Evolutionary conservation across 2,113 vertebrate genomes (phyloP).

Genomic region (Actenoides hombroni): DNA sequence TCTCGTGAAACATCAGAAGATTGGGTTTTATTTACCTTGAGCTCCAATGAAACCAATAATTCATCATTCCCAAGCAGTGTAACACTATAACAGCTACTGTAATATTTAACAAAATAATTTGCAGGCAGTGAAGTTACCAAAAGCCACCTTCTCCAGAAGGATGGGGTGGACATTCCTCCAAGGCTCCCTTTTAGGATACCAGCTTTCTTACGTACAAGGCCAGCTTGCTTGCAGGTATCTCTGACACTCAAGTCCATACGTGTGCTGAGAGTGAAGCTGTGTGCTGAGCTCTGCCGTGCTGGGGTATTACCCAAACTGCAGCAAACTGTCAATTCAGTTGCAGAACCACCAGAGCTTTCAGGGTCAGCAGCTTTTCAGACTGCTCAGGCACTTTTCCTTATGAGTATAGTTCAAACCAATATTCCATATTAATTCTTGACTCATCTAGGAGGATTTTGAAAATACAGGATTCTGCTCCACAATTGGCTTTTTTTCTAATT

Average conservation of each 20-base stretch:
- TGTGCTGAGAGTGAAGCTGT: background rate
- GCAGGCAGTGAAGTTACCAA: background rate
- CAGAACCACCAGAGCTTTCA: background rate
- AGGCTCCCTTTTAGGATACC: background rate
- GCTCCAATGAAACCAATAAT: background rate
- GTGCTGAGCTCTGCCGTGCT: background rate
- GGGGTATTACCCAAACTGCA: background rate
- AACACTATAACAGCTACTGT: background rate
- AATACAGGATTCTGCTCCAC: background rate
- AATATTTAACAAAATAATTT: background rate
- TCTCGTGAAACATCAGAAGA: background rate
- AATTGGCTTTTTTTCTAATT: background rate
- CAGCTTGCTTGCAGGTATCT: background rate
- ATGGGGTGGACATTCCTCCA: background rate
- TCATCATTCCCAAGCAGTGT: background rate
- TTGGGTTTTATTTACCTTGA: background rate
- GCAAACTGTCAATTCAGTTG: background rate
- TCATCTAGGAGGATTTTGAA: background rate
- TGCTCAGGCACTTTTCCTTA: background rate
- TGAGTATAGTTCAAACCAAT: fast-evolving
- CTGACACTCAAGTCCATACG: background rate
- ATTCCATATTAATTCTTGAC: background rate
- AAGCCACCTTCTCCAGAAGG: background rate
- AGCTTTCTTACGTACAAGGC: background rate
- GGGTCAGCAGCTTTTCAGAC: background rate